Conservation (phyloP, 2,797 vertebrate species). For the Syncerus caffer region DNA sequence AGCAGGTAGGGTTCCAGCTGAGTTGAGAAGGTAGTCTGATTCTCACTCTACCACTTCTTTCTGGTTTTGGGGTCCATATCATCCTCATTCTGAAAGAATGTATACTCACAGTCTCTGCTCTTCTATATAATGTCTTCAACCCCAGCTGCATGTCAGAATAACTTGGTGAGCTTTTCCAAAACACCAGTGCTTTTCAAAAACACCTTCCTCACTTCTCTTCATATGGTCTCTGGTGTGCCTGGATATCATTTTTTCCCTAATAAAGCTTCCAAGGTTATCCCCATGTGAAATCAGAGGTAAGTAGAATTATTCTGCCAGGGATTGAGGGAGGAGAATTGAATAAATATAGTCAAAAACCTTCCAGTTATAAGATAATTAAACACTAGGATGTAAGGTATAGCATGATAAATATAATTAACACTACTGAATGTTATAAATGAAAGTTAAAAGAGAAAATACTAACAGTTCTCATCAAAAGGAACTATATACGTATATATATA, state of each 20-base stretch:
- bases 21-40: not conserved
- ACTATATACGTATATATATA: not conserved
- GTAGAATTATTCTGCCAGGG: not conserved
- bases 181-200: not conserved
- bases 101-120: rapidly evolving
- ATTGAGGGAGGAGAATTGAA: not conserved
- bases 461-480: not conserved
- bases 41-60: not conserved
- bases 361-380: not conserved
- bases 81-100: not conserved
- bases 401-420: not conserved
- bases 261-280: not conserved
- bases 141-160: rapidly evolving
- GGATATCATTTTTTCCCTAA: not conserved
- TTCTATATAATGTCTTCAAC: no score
- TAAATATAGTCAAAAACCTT: not conserved
- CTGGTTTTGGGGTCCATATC: rapidly evolving
- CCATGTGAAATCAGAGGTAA: not conserved
- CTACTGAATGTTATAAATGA: not conserved
- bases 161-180: not conserved
- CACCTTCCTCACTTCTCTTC: not conserved
- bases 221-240: not conserved
- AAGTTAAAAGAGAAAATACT: not conserved
- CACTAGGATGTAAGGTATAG: not conserved
- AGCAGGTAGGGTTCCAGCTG: rapidly evolving